Evolutionary conservation across 1,140 invertebrate genomes (phyloP).

Genomic region (Habropoda laboriosa): DNA sequence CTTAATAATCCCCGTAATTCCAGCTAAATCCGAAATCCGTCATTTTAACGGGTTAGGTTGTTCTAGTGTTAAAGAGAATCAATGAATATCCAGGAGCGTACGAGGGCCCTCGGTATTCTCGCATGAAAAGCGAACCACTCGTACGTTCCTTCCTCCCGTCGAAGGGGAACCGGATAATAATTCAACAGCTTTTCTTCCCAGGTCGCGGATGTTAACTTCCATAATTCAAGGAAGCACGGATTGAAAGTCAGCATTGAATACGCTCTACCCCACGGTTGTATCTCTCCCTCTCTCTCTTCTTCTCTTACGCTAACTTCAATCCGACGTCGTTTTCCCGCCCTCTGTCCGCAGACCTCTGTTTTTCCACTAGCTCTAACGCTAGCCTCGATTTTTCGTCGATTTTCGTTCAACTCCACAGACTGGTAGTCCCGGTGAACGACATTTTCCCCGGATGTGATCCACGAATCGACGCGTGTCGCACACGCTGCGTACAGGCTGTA

Average conservation of each 20-base stretch:
- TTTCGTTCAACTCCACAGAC: not conserved
- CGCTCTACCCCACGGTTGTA: not conserved
- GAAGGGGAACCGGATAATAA: not conserved
- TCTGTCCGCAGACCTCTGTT: too few relatives aligned
- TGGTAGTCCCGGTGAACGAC: too few relatives aligned
- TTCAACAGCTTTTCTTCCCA: conserved; percentile 2
- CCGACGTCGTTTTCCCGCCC: too few relatives aligned
- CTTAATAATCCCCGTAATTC: too few relatives aligned
- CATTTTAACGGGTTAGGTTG: too few relatives aligned
- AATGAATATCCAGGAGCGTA: not conserved
- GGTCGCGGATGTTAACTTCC: conserved; percentile 12
- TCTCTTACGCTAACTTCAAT: too few relatives aligned
- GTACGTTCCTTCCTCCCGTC: not conserved
- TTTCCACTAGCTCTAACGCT: too few relatives aligned
- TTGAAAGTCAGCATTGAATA: conserved; percentile 29
- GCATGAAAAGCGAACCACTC: not conserved
- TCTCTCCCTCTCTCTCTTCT: not conserved
- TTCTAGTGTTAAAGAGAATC: not conserved
- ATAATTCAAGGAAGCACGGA: conserved; percentile 29
- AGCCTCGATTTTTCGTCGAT: conserved; percentile 32
- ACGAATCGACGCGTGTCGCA: conserved; percentile 33
- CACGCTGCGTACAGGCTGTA: conserved; percentile 31
- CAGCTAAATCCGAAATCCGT: too few relatives aligned
- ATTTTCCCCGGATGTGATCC: conserved; percentile 52
- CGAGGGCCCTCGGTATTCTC: not conserved